A percentile compares a stretch with the other conserved stretches of the same genome.
Conservation (phyloP, 2,888 invertebrate species). For the Hartigia nigra region DNA sequence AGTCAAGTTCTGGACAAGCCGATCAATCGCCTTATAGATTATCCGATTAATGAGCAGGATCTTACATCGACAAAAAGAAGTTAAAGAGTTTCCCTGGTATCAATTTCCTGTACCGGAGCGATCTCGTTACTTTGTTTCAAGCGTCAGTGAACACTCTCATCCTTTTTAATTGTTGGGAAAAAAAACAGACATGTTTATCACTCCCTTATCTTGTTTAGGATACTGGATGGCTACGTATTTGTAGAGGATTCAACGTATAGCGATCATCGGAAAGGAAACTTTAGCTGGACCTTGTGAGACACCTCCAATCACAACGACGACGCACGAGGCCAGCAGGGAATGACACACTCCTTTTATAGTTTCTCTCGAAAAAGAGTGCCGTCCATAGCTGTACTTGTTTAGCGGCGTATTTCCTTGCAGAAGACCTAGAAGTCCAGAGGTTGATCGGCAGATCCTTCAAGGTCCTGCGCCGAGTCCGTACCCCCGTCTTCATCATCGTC, state of each 20-base stretch:
- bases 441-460: constrained; percentile 83
- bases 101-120: background rate
- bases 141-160: background rate
- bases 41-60: background rate
- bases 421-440: constrained; percentile 76
- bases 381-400: background rate
- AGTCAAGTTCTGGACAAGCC: background rate
- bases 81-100: background rate
- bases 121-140: background rate
- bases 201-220: background rate
- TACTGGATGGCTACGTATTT: background rate
- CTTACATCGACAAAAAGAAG: background rate
- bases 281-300: constrained; percentile 25
- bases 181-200: background rate
- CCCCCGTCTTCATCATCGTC: constrained; percentile 80
- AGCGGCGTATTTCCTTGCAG: background rate
- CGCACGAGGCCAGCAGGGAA: constrained; percentile 29
- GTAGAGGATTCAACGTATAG: background rate
- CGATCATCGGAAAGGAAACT: background rate
- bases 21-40: background rate
- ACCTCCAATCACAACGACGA: constrained; percentile 53
- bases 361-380: background rate
- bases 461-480: constrained; percentile 74
- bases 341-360: constrained; percentile 6
- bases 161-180: background rate